Evolutionary conservation across 2,113 vertebrate genomes (phyloP).

Genomic region (Strigops habroptila): DNA sequence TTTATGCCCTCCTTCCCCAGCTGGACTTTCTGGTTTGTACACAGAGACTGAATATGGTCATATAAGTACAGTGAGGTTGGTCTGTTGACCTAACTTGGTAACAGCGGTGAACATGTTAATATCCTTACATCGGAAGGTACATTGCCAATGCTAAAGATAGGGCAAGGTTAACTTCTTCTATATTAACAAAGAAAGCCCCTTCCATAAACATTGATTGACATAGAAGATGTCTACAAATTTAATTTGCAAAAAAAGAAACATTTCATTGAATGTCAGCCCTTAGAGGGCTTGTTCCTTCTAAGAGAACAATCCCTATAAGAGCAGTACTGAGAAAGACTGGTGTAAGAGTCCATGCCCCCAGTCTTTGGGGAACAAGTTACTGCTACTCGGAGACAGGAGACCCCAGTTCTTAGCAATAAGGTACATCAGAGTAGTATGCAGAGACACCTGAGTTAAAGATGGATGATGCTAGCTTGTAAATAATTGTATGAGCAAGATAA

Average conservation of each 20-base stretch:
- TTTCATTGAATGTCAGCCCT: neutral
- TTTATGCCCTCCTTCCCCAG: neutral
- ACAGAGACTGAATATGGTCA: neutral
- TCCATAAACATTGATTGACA: neutral
- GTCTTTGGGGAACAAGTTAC: neutral
- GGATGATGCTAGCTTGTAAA: neutral
- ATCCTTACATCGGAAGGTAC: neutral
- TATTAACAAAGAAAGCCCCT: neutral
- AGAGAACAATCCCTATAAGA: neutral
- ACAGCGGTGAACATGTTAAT: neutral
- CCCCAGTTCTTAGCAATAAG: neutral
- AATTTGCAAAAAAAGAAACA: neutral
- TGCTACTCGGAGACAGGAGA: accelerated
- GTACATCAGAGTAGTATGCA: neutral
- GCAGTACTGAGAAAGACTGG: neutral
- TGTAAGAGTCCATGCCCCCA: neutral
- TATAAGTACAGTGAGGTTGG: neutral
- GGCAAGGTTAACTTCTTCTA: neutral
- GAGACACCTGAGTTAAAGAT: neutral
- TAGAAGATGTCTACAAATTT: neutral
- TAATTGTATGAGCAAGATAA: neutral
- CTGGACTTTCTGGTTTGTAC: neutral
- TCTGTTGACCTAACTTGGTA: neutral
- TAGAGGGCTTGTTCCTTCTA: neutral
- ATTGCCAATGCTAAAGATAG: neutral